Conservation (phyloP, 2,888 invertebrate genomes). For the Strigamia maritima region DNA sequence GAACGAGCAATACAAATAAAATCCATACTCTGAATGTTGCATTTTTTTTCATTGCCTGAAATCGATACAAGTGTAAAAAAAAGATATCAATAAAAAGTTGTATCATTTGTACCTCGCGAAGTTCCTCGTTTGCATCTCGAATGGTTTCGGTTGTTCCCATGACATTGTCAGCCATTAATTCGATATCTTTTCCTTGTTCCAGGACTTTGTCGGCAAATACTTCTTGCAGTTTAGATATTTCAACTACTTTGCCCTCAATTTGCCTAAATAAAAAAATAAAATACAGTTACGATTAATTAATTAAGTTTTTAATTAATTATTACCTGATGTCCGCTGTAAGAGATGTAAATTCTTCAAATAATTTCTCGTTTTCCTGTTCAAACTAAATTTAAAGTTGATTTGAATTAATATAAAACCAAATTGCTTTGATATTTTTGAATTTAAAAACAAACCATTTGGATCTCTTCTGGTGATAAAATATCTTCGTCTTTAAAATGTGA, state of each 20-base stretch:
- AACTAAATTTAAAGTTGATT: constrained; percentile 55
- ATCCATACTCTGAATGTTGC: constrained; percentile 93
- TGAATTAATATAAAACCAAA: no score
- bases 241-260: constrained; percentile 74
- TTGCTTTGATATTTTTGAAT: no score
- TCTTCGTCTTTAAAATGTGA: neutral
- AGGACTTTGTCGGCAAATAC: constrained; percentile 92
- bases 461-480: constrained; percentile 73
- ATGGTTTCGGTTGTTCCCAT: constrained; percentile 93
- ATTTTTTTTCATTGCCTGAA: constrained; percentile 85
- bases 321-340: constrained; percentile 86
- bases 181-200: constrained; percentile 89
- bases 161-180: constrained; percentile 81
- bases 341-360: constrained; percentile 82
- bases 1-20: constrained; percentile 88
- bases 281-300: no score
- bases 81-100: neutral
- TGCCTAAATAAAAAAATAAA: constrained; percentile 48
- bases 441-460: constrained; percentile 64
- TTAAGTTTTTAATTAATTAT: constrained; percentile 43
- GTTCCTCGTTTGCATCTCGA: constrained; percentile 93
- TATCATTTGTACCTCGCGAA: constrained; percentile 64
- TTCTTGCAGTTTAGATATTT: constrained; percentile 92
- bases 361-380: constrained; percentile 82
- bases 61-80: neutral